A percentile compares a stretch with the other conserved stretches of the same genome.
Evolutionary conservation across 2,113 vertebrate genomes (phyloP).

Genomic region (Danionella cerebrum): DNA sequence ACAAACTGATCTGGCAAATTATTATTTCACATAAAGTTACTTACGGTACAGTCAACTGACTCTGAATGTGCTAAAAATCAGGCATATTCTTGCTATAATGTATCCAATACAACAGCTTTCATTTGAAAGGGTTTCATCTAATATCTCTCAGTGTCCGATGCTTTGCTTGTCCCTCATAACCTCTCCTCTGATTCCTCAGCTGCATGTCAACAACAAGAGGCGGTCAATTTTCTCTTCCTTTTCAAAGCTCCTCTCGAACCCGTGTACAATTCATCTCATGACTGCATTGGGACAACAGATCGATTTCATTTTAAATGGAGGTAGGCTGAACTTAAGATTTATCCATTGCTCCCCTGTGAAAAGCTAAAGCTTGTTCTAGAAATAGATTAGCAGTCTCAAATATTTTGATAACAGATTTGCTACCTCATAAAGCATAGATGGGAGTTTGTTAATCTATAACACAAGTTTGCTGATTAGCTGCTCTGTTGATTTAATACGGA

Average conservation of each 20-base stretch:
- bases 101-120: not conserved
- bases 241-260: conserved; percentile 8
- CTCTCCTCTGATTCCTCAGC: conserved; percentile 3
- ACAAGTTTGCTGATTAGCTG: not conserved
- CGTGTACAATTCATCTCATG: conserved; percentile 29
- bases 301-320: conserved; percentile 29
- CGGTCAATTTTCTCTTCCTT: conserved; percentile 16
- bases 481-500: conserved; percentile 4
- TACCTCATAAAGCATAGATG: not conserved
- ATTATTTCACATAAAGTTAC: too few relatives aligned
- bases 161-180: conserved; percentile 11
- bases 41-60: too few relatives aligned
- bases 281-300: conserved; percentile 32
- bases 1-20: too few relatives aligned
- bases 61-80: too few relatives aligned
- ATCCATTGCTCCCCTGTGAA: conserved; percentile 29
- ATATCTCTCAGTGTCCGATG: not conserved
- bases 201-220: conserved; percentile 18
- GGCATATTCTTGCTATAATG: too few relatives aligned
- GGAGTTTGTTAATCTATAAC: not conserved
- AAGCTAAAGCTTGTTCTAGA: conserved; percentile 20
- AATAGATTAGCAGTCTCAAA: conserved; percentile 32
- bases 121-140: not conserved
- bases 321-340: conserved; percentile 31
- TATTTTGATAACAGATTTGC: conserved; percentile 10